phyloP scores from a whole-genome alignment of 2,113 vertebrate species.

The Oreochromis aureus region DNA sequence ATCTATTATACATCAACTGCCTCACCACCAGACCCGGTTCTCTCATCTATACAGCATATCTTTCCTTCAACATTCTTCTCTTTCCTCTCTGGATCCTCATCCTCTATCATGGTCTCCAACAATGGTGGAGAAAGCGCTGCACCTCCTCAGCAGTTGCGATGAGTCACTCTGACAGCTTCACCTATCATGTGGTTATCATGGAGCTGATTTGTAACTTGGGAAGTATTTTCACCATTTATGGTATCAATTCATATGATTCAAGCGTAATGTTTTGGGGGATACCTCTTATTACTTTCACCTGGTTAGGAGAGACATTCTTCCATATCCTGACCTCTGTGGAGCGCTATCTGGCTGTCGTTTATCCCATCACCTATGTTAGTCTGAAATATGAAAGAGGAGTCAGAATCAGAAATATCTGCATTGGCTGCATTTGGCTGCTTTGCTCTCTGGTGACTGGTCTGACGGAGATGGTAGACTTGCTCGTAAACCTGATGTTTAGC shows the following conservation, averaged over 20 bases:
- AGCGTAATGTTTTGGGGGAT: too few relatives aligned
- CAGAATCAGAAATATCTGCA: neutral
- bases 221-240: too few relatives aligned
- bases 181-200: too few relatives aligned
- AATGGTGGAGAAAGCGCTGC: neutral
- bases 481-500: accelerated
- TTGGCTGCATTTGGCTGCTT: too few relatives aligned
- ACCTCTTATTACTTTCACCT: accelerated
- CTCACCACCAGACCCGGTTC: neutral
- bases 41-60: neutral
- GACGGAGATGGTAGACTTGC: accelerated
- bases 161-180: neutral
- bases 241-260: too few relatives aligned
- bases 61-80: neutral
- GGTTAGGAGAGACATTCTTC: neutral
- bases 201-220: too few relatives aligned
- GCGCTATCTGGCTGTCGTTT: neutral
- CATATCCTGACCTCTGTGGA: neutral
- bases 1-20: neutral
- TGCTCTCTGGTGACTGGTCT: too few relatives aligned
- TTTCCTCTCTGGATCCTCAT: neutral
- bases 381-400: neutral
- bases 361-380: neutral
- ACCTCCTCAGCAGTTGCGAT: neutral
- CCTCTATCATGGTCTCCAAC: too few relatives aligned